phyloP scores from a whole-genome alignment of 2,113 vertebrate species.

The Epinephelus cyanopodus region DNA sequence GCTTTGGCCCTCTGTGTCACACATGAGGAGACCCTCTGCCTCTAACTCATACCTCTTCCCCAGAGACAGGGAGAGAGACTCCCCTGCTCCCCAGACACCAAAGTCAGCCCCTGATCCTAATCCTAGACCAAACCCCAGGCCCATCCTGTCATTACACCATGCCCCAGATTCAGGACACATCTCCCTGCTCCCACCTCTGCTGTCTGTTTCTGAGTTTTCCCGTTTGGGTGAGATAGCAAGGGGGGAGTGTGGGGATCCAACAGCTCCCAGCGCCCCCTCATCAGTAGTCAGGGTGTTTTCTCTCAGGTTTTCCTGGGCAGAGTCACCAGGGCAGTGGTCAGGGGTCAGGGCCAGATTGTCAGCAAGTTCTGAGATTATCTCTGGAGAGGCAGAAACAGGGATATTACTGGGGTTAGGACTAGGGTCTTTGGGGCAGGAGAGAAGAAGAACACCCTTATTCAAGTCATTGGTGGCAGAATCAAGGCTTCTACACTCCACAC shows the following conservation, averaged over 20 bases:
- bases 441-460: conserved; percentile 84
- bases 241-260: conserved; percentile 80
- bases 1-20: conserved; percentile 73
- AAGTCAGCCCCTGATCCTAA: conserved; percentile 62
- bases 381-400: conserved; percentile 80
- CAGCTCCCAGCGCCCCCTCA: conserved; percentile 74
- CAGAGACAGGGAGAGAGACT: conserved; percentile 74
- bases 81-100: conserved; percentile 76
- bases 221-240: conserved; percentile 87
- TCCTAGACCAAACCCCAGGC: conserved; percentile 53
- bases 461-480: conserved; percentile 85
- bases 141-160: conserved; percentile 68
- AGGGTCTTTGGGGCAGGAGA: conserved; percentile 82
- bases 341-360: conserved; percentile 80
- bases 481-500: conserved; percentile 34
- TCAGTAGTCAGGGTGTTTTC: conserved; percentile 82
- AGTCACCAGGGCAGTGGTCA: conserved; percentile 77
- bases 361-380: conserved; percentile 77
- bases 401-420: conserved; percentile 85
- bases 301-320: conserved; percentile 85
- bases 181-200: conserved; percentile 37
- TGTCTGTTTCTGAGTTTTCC: conserved; percentile 85
- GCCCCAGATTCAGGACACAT: conserved; percentile 57
- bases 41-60: conserved; percentile 80
- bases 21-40: conserved; percentile 81